A percentile compares a stretch with the other conserved stretches of the same genome.
These are phyloP conservation scores for Pangasius krempfi DNA, from an alignment of 2,797 vertebrate genomes.

Conservation along the genomic window DNA sequence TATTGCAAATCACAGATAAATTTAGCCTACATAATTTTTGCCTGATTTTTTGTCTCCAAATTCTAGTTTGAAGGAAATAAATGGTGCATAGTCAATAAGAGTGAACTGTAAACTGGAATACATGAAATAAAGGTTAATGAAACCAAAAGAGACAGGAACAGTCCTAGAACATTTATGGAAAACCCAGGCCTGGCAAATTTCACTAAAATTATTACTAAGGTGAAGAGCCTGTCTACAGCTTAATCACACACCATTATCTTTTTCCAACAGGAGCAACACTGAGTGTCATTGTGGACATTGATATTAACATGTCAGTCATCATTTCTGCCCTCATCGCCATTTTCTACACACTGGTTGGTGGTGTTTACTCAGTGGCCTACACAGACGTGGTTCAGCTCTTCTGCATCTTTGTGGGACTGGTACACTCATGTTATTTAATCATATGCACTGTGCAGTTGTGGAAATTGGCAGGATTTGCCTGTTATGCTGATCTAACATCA, in stretches of 20 bases:
- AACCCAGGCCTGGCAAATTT: background rate
- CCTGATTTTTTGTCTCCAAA: background rate
- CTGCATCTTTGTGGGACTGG: slow-evolving; percentile 95
- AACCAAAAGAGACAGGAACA: background rate
- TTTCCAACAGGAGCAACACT: slow-evolving; percentile 85
- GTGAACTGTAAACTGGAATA: background rate
- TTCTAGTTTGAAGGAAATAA: background rate
- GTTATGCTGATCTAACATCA: background rate
- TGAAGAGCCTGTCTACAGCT: background rate
- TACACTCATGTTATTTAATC: slow-evolving; percentile 57
- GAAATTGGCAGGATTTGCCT: background rate
- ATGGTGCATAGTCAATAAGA: background rate
- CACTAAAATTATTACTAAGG: background rate
- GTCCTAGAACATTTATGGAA: background rate
- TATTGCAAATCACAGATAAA: background rate
- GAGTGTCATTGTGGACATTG: slow-evolving; percentile 92
- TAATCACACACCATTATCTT: background rate
- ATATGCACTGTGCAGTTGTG: background rate
- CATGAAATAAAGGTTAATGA: background rate
- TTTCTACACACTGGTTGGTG: slow-evolving; percentile 92
- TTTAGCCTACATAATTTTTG: background rate
- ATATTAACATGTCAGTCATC: slow-evolving; percentile 88
- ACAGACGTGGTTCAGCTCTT: slow-evolving; percentile 97
- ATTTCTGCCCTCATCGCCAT: slow-evolving; percentile 92
- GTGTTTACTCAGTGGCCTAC: slow-evolving; percentile 95